These are phyloP conservation scores for Drosophila flavopinicola DNA, from an alignment of 2,888 invertebrate genomes.

Conservation along the genomic window DNA sequence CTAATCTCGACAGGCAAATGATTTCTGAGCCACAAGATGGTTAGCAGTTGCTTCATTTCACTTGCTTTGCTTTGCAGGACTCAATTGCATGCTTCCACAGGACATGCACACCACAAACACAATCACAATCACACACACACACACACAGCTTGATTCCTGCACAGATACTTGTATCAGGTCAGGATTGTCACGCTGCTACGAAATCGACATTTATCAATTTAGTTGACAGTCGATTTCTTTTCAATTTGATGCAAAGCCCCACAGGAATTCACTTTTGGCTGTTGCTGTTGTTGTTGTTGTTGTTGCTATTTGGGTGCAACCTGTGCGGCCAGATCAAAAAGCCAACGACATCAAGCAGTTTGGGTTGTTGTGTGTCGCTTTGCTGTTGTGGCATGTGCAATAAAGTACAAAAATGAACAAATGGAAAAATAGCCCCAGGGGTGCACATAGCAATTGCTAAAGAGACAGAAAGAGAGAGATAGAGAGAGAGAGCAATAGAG, in stretches of 20 bases:
- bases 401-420: slow-evolving; percentile 61
- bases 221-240: slow-evolving; percentile 82
- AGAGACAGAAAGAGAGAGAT: background rate
- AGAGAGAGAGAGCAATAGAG: background rate
- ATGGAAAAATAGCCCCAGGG: slow-evolving; percentile 24
- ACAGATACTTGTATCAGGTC: slow-evolving; percentile 19
- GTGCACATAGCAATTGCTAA: slow-evolving; percentile 4
- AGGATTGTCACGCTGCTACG: slow-evolving; percentile 60
- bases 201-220: slow-evolving; percentile 80
- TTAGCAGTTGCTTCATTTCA: slow-evolving; percentile 11
- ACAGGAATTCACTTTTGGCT: slow-evolving; percentile 64
- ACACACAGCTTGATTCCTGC: slow-evolving; percentile 9
- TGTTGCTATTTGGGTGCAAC: slow-evolving; percentile 31
- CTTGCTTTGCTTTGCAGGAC: slow-evolving; percentile 43
- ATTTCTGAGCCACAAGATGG: slow-evolving; percentile 44
- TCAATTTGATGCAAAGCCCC: slow-evolving; percentile 61
- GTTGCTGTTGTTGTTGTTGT: background rate
- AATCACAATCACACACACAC: background rate
- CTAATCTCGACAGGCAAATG: slow-evolving; percentile 70
- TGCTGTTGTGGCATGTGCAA: slow-evolving; percentile 65
- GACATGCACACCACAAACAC: slow-evolving; percentile 28
- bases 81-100: slow-evolving; percentile 61
- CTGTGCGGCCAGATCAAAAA: slow-evolving; percentile 40
- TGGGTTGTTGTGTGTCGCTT: slow-evolving; percentile 25
- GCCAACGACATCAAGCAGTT: slow-evolving; percentile 21